Evolutionary conservation across 2,888 invertebrate species (phyloP), one percentile per base, ranked within the genome.

Genomic region (Mayetiola destructor): DNA sequence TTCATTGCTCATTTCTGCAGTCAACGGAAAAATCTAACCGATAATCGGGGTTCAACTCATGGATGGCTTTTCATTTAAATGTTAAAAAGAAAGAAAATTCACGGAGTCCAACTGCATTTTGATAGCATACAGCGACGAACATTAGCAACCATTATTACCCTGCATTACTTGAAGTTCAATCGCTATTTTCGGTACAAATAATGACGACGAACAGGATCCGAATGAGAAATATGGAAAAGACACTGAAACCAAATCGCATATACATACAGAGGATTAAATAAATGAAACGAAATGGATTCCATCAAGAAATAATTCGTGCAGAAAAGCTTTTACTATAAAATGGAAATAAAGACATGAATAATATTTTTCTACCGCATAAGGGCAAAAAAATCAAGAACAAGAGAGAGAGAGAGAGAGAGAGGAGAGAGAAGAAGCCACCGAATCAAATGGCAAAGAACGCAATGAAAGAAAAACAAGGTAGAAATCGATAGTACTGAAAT

Each of bases 261-360:
- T 23, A n/a, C n/a, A n/a, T n/a, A 42, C 21, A 56, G 35, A 42
- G 58, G 58, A 58, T 58, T 58, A 58, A 56, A 27, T 56, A 59
- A 59, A 54, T 59, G 53, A 56, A 56, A 55, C 36, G 59, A 55
- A 56, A 56, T 59, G 59, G 54, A 59, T 57, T 59, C 52, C 54
- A 54, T 59, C 37, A 35, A 32, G 29, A 59, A 54, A 56, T 59
- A 59, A 59, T 59, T 59, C 55, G 56, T 59, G 59, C 59, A 54
- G 56, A 59, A 39, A 58, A 40, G 56, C 30, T 27, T 36, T 56
- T 48, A 56, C 48, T 48, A 48, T 48, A 48, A 48, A 48, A 48
- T 48, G 48, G 48, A 48, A 48, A 48, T 48, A 48, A 48, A 48
- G 48, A 48, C 48, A 48, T 48, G 48, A 48, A 48, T 48, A 42